These are phyloP conservation scores for Cremastinae sp. DNA, from an alignment of 2,888 invertebrate species.

Conservation along the genomic window DNA sequence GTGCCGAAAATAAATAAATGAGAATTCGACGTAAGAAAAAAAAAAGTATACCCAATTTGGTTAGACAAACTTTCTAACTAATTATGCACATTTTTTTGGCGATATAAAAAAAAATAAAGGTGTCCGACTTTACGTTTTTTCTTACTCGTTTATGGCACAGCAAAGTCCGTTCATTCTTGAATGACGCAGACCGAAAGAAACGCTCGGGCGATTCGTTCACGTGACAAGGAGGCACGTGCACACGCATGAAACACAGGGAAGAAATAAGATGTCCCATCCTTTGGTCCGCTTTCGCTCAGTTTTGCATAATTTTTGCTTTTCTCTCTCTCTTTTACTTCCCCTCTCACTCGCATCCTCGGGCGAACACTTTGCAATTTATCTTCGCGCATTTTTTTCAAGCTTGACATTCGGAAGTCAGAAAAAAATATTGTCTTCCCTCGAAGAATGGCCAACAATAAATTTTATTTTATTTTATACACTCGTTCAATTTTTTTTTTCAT, in stretches of 20 bases:
- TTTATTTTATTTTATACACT: too few species aligned
- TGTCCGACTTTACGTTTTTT: too few species aligned
- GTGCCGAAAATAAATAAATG: too few species aligned
- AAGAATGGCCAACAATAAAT: too few species aligned
- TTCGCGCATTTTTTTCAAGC: conserved; percentile 1
- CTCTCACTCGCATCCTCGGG: not conserved
- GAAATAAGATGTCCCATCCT: conserved; percentile 18
- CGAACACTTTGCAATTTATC: not conserved
- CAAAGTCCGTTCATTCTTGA: conserved; percentile 18
- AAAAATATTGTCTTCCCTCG: not conserved
- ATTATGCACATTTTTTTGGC: too few species aligned
- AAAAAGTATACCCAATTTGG: too few species aligned
- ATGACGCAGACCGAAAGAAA: conserved; percentile 3
- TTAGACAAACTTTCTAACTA: too few species aligned
- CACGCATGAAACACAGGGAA: conserved; percentile 10
- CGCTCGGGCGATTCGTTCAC: conserved; percentile 2
- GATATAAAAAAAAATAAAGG: too few species aligned
- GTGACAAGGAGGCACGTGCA: conserved; percentile 1
- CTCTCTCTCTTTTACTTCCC: conserved; percentile 2
- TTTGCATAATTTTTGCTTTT: conserved; percentile 49
- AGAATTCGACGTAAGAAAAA: too few species aligned
- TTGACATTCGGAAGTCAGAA: not conserved
- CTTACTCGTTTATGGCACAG: not conserved
- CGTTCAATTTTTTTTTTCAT: too few species aligned
- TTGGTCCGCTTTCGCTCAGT: conserved; percentile 44